A percentile compares a stretch with the other conserved stretches of the same genome.
These are phyloP conservation scores for Notolepis coatsorum DNA, from an alignment of 2,797 vertebrate species.

Conservation along the genomic window DNA sequence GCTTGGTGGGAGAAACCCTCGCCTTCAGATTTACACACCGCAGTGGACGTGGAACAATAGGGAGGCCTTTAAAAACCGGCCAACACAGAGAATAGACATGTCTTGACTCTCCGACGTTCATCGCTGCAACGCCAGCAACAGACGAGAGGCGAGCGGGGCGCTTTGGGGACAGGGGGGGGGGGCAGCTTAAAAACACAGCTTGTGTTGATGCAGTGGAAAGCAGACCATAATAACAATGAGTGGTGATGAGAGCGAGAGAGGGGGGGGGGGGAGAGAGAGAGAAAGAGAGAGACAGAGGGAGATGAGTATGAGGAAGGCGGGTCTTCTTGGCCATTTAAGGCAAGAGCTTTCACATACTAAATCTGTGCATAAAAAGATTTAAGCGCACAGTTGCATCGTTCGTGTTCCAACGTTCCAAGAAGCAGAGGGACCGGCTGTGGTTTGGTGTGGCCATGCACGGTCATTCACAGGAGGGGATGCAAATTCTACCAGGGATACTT, in stretches of 20 bases:
- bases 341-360: no score
- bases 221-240: background rate
- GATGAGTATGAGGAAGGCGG: slow-evolving; percentile 2
- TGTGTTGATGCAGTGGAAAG: background rate
- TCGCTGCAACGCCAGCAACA: slow-evolving; percentile 45
- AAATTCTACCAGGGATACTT: no score
- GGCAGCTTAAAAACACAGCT: background rate
- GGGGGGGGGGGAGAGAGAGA: slow-evolving; percentile 2
- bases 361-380: no score
- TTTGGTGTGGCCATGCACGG: no score
- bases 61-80: slow-evolving; percentile 13
- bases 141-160: background rate
- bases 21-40: slow-evolving; percentile 51
- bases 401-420: no score
- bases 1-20: slow-evolving; percentile 1
- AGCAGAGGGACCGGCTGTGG: no score
- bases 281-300: no score
- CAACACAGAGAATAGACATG: slow-evolving; percentile 2
- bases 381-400: no score
- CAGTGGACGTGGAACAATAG: slow-evolving; percentile 44
- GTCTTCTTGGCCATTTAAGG: no score
- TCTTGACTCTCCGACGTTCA: background rate
- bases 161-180: background rate
- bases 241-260: slow-evolving; percentile 1
- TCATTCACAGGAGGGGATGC: no score